phyloP scores from a whole-genome alignment of 2,797 vertebrate genomes.

The Gymnodraco acuticeps region DNA sequence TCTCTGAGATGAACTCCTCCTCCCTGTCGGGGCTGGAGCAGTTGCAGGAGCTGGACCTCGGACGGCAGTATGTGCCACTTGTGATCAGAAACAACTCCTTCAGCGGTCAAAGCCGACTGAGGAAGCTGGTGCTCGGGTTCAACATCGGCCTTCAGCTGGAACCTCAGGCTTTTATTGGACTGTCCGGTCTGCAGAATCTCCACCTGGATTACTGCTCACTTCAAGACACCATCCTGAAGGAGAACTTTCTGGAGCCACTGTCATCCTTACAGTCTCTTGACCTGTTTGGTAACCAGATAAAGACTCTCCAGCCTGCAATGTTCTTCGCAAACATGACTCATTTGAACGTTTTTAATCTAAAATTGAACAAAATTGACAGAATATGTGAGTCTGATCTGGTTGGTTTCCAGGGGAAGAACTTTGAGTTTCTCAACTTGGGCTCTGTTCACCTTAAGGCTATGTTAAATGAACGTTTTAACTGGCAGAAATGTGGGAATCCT shows the following conservation, averaged over 20 bases:
- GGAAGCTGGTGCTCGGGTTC: conserved; percentile 75
- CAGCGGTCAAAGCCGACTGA: conserved; percentile 79
- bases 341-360: conserved; percentile 80
- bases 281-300: conserved; percentile 82
- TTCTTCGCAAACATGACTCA: conserved; percentile 83
- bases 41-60: conserved; percentile 79
- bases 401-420: conserved; percentile 82
- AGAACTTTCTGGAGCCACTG: conserved; percentile 84
- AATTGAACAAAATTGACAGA: conserved; percentile 74
- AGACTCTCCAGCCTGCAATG: conserved; percentile 78
- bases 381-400: conserved; percentile 84
- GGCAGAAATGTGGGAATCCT: conserved; percentile 85
- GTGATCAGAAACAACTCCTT: conserved; percentile 82
- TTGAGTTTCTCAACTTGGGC: conserved; percentile 76
- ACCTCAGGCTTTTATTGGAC: conserved; percentile 81
- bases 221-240: conserved; percentile 77
- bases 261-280: conserved; percentile 81
- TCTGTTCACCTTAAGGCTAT: conserved; percentile 42
- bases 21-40: conserved; percentile 82
- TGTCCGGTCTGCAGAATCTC: conserved; percentile 77
- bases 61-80: conserved; percentile 67
- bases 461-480: conserved; percentile 37
- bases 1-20: conserved; percentile 72
- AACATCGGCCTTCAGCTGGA: conserved; percentile 77
- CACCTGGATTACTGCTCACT: conserved; percentile 78